These are phyloP conservation scores for Cenopis cana DNA, from an alignment of 2,888 invertebrate genomes.

Conservation along the genomic window DNA sequence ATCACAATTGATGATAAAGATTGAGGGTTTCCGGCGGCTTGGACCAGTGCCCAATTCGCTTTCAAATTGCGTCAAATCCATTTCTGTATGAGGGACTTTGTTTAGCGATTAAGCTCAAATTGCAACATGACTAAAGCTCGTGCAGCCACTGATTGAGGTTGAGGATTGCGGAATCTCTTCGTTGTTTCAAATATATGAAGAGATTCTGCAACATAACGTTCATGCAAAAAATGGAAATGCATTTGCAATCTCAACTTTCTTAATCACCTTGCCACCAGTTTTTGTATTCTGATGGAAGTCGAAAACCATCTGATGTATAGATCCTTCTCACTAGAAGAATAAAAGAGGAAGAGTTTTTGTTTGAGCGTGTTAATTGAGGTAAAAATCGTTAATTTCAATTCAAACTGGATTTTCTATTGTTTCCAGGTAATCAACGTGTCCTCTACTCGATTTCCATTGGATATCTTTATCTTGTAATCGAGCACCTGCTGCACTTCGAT, in stretches of 20 bases:
- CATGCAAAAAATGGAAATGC: neutral
- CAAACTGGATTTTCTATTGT: conserved; percentile 17
- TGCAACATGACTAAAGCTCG: neutral
- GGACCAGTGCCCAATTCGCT: conserved; percentile 70
- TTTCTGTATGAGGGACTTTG: conserved; percentile 51
- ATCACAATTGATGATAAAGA: conserved; percentile 39
- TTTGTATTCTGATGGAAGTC: neutral
- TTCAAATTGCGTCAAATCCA: conserved; percentile 72
- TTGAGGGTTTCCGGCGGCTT: conserved; percentile 60
- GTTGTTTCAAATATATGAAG: neutral
- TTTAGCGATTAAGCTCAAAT: conserved; percentile 19
- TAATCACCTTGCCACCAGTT: no score
- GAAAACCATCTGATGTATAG: neutral
- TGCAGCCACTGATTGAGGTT: neutral
- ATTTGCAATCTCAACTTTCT: neutral
- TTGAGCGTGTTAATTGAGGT: neutral
- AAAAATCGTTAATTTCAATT: neutral
- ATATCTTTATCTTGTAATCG: conserved; percentile 50
- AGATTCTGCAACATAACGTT: neutral
- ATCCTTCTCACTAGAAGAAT: neutral
- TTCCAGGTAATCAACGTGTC: conserved; percentile 44
- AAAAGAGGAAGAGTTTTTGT: no score
- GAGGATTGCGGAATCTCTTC: neutral
- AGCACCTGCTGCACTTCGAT: conserved; percentile 29
- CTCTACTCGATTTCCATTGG: conserved; percentile 50